Conservation (phyloP, 2,888 invertebrate species). For the Hydroisotoma schaefferi region DNA sequence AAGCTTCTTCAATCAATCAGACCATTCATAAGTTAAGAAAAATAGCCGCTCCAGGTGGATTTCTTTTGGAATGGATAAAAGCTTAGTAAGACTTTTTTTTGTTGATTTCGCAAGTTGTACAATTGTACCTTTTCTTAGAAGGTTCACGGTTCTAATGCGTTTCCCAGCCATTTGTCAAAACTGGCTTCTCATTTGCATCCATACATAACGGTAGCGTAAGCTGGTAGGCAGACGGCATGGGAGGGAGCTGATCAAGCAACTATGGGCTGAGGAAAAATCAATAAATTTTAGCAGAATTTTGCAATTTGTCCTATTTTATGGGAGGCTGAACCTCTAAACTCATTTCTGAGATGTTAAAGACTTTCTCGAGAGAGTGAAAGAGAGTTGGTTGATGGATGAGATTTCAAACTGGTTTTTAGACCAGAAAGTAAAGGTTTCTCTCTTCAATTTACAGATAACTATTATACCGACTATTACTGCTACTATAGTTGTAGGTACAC, state of each 20-base stretch:
- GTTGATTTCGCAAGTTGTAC: slow-evolving; percentile 5
- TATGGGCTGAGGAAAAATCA: slow-evolving; percentile 1
- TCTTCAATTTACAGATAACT: neutral
- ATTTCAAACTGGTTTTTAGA: neutral
- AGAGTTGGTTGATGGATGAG: no score
- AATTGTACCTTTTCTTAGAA: no score
- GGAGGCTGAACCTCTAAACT: slow-evolving; percentile 8
- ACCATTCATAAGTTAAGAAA: no score
- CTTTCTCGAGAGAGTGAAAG: neutral
- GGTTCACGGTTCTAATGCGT: neutral
- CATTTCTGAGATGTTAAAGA: no score
- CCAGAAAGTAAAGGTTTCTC: no score
- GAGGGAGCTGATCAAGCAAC: no score
- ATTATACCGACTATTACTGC: neutral
- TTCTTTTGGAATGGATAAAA: no score
- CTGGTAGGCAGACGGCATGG: no score
- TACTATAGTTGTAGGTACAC: no score
- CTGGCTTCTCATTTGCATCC: neutral
- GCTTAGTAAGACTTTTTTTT: no score
- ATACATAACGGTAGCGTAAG: neutral
- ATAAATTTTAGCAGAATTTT: slow-evolving; percentile 8
- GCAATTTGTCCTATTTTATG: slow-evolving; percentile 12
- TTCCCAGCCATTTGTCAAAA: neutral
- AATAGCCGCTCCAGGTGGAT: no score
- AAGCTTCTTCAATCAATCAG: no score